Base-by-base conservation (phyloP, 2,797 vertebrate species). In the Pseudopleuronectes americanus region DNA sequence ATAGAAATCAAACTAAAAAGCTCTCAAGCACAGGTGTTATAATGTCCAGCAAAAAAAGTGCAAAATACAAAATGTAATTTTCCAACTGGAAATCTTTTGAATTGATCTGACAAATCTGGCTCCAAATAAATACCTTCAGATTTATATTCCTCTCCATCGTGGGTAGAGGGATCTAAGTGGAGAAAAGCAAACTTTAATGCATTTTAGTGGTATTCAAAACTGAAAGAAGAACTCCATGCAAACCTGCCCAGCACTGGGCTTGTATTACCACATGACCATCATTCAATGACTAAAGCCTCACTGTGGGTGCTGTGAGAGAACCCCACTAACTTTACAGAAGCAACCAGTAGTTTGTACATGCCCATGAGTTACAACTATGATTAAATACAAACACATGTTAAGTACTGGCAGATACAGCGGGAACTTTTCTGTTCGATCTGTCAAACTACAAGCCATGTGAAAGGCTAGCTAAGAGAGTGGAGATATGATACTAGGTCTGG, bases 121-220 rank as follows among this genome's bases (percentile, higher is more conserved):
- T 90, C 56, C 77, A 83, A 81, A 85, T 94, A 95, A 94, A 94
- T 95, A 95, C 94, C 94, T 94, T 94, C 91, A 84, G 92, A 87
- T 77, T 93, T 94, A 93, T 90, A 94, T 67, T 94, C 94, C 84
- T 94, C 94, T 89, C 87, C 92, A 84, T 94, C 93, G 71, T 89
- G 93, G 91, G 90, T 84, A 87, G 90, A 87, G 89, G 91, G 88
- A 95, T 94, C 94, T 95, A 85, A 80, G 81, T 92, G 90, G 84
- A 93, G 88, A 94, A 80, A 92, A 93, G 88, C 79, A 92, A 75
- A 92, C 84, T 90, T 92, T 92, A 92, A 89, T 90, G 83, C 79
- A 90, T 83, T 83, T 79, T 47, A 86, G 60, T 68, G 75, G 41
- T 33, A 79, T 70, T 10, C 79, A 52, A 81, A 26, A 65, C 57